Conservation (phyloP, 2,797 vertebrate genomes). For the Pelodytes ibericus region DNA sequence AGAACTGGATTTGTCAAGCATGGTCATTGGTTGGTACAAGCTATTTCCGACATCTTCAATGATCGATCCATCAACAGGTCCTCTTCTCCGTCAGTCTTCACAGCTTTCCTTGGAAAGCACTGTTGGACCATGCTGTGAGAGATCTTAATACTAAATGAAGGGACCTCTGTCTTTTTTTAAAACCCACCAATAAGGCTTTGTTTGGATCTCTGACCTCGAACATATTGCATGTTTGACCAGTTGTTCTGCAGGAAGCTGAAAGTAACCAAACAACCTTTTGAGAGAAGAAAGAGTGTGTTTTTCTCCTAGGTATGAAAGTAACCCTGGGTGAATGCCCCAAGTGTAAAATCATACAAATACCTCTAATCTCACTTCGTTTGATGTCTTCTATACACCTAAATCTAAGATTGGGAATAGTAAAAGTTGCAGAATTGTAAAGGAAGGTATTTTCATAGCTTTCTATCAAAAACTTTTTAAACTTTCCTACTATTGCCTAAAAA, state of each 20-base stretch:
- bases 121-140: constrained; percentile 93
- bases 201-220: constrained; percentile 72
- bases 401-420: constrained; percentile 63
- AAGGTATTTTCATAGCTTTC: constrained; percentile 58
- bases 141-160: constrained; percentile 79
- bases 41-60: constrained; percentile 98
- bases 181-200: constrained; percentile 73
- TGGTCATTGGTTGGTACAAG: constrained; percentile 99
- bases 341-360: constrained; percentile 69
- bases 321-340: constrained; percentile 66
- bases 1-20: constrained; percentile 94
- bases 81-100: constrained; percentile 95
- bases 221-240: constrained; percentile 73
- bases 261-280: constrained; percentile 68
- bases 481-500: constrained; percentile 58
- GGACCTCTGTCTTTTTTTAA: constrained; percentile 64
- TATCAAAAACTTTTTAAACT: constrained; percentile 57
- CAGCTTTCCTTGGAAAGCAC: constrained; percentile 98
- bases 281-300: constrained; percentile 63
- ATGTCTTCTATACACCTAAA: constrained; percentile 65
- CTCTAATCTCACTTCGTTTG: constrained; percentile 67
- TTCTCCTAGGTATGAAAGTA: constrained; percentile 64
- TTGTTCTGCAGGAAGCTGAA: constrained; percentile 68
- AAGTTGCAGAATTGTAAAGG: constrained; percentile 62
- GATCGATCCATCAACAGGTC: constrained; percentile 93